Conservation (phyloP, 2,888 invertebrate species). For the Cactoblastis cactorum region DNA sequence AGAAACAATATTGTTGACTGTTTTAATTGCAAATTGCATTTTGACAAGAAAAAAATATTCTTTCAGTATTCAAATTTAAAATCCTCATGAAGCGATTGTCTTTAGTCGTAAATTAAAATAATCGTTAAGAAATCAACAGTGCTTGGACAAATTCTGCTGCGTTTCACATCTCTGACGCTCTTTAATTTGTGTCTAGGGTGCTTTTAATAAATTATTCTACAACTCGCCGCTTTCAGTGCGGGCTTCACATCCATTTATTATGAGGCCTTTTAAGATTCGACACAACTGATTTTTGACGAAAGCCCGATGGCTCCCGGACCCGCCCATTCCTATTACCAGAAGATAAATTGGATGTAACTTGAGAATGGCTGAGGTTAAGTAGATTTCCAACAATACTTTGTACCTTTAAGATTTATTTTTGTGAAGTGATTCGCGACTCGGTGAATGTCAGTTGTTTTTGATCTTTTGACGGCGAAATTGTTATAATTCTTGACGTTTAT, state of each 20-base stretch:
- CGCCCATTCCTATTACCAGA: background rate
- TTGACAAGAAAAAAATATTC: too few relatives aligned
- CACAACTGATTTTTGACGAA: constrained; percentile 40
- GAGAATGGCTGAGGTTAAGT: background rate
- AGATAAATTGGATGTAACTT: background rate
- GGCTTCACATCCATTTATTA: constrained; percentile 48
- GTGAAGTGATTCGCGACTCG: background rate
- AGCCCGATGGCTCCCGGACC: background rate
- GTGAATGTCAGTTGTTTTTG: background rate
- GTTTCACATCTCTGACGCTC: background rate
- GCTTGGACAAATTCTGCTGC: too few relatives aligned
- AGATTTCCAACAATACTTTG: background rate
- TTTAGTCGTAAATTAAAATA: too few relatives aligned
- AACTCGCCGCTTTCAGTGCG: constrained; percentile 45
- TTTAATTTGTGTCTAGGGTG: constrained; percentile 24
- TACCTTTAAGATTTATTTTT: background rate
- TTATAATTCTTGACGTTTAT: too few relatives aligned
- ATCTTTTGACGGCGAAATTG: background rate
- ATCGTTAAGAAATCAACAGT: too few relatives aligned
- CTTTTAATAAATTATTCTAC: constrained; percentile 67
- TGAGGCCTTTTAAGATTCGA: constrained; percentile 33
- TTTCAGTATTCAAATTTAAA: too few relatives aligned
- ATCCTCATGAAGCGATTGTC: too few relatives aligned
- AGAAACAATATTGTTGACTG: too few relatives aligned
- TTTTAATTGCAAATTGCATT: too few relatives aligned